Conservation (phyloP, 2,797 vertebrate species). For the Novumbra hubbsi region DNA sequence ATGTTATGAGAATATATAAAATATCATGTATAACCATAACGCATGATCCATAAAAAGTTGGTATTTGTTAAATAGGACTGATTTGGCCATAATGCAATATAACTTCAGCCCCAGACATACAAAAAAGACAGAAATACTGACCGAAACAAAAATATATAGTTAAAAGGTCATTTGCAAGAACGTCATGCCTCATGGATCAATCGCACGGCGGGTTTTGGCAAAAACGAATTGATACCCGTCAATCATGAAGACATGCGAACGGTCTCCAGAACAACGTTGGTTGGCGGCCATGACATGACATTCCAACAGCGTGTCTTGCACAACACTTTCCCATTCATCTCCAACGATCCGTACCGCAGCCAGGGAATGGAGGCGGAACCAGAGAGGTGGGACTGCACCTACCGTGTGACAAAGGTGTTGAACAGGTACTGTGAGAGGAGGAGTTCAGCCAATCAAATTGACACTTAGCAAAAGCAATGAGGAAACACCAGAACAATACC, state of each 20-base stretch:
- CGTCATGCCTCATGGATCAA: not conserved
- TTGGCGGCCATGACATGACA: conserved; percentile 40
- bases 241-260: conserved; percentile 43
- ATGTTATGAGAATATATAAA: no score
- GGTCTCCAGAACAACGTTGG: conserved; percentile 35
- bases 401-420: conserved; percentile 28
- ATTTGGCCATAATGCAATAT: conserved; percentile 13
- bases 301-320: conserved; percentile 25
- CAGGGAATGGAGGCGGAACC: not conserved
- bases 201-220: conserved; percentile 49
- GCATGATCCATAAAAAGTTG: no score
- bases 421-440: conserved; percentile 49
- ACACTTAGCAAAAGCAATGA: conserved; percentile 43
- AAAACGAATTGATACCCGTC: conserved; percentile 44
- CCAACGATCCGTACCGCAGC: conserved; percentile 12
- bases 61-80: conserved; percentile 7
- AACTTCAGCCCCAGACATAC: conserved; percentile 11
- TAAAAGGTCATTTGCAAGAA: no score
- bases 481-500: conserved; percentile 52
- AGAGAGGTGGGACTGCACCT: conserved; percentile 9
- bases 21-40: no score
- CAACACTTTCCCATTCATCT: conserved; percentile 20
- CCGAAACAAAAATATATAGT: no score
- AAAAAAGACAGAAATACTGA: no score
- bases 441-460: conserved; percentile 40